Conservation (phyloP, 2,113 vertebrate genomes). For the Butorides virescens region DNA sequence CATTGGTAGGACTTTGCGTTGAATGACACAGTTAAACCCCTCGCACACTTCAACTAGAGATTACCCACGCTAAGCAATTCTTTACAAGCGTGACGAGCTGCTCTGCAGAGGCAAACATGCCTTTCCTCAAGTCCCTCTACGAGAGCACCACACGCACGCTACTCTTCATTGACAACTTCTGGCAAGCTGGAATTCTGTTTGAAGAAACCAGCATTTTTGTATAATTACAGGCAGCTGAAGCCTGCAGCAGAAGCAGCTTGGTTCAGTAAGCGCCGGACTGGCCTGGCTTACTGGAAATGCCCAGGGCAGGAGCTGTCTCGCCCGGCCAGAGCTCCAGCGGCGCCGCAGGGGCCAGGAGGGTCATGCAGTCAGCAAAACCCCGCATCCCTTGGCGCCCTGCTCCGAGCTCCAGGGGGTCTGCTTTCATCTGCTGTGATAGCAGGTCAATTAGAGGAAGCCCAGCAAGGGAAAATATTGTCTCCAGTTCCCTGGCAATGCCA, state of each 20-base stretch:
- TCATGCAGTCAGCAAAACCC: background rate
- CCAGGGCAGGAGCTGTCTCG: background rate
- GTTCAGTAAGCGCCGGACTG: background rate
- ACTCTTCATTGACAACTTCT: rapidly evolving
- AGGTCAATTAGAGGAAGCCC: background rate
- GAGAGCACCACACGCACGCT: rapidly evolving
- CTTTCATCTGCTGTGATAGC: background rate
- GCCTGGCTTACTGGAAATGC: background rate
- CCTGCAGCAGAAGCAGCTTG: background rate
- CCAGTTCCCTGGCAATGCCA: background rate
- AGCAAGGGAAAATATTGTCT: background rate
- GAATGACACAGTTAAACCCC: background rate
- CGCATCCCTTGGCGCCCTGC: background rate
- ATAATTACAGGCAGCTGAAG: rapidly evolving
- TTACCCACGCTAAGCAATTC: rapidly evolving
- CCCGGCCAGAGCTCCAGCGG: background rate
- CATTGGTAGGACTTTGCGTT: rapidly evolving
- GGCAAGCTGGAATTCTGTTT: background rate
- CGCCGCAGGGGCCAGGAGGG: background rate
- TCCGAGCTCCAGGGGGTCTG: background rate
- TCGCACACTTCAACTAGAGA: background rate
- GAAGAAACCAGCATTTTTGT: background rate
- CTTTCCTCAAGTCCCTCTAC: background rate
- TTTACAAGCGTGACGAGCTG: rapidly evolving
- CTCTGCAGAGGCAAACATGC: rapidly evolving